Percentiles rank a stretch among this genome's conserved stretches.
These are phyloP conservation scores for Dascillus cervinus DNA, from an alignment of 2,888 invertebrate genomes.

Conservation along the genomic window DNA sequence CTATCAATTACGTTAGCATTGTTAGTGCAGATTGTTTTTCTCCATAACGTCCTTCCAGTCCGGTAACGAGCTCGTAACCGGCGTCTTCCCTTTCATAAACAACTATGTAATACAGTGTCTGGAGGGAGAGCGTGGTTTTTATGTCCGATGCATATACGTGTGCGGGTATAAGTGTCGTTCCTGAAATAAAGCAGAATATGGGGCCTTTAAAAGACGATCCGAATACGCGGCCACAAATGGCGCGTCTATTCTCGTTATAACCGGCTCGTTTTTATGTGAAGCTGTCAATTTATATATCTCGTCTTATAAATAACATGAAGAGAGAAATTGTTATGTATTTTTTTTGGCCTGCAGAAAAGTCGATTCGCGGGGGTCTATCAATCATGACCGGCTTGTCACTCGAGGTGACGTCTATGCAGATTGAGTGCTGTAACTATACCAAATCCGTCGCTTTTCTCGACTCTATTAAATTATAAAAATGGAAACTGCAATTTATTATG, in stretches of 20 bases:
- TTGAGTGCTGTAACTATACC: conserved; percentile 15
- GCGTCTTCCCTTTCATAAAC: too few species aligned
- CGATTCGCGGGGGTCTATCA: conserved; percentile 18
- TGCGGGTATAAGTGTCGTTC: too few species aligned
- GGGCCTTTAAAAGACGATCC: too few species aligned
- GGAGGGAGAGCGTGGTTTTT: too few species aligned
- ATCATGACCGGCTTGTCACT: conserved; percentile 18
- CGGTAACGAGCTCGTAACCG: conserved; percentile 21
- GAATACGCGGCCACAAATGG: conserved; percentile 12
- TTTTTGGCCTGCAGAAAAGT: conserved; percentile 11
- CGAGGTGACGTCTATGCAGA: conserved; percentile 18
- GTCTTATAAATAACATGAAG: conserved; percentile 16
- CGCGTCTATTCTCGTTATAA: conserved; percentile 14
- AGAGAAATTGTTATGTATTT: conserved; percentile 15
- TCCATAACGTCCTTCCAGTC: conserved; percentile 20
- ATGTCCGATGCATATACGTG: too few species aligned
- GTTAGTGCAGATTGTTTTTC: conserved; percentile 28
- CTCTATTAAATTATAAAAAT: too few species aligned
- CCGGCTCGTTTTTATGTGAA: conserved; percentile 14
- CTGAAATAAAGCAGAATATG: too few species aligned
- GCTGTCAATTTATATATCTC: conserved; percentile 18
- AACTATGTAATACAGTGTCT: too few species aligned
- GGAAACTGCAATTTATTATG: too few species aligned
- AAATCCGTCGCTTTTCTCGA: too few species aligned
- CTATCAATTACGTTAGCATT: conserved; percentile 32